Evolutionary conservation across 2,113 vertebrate species (phyloP).

Genomic region (Coreoperca whiteheadi): DNA sequence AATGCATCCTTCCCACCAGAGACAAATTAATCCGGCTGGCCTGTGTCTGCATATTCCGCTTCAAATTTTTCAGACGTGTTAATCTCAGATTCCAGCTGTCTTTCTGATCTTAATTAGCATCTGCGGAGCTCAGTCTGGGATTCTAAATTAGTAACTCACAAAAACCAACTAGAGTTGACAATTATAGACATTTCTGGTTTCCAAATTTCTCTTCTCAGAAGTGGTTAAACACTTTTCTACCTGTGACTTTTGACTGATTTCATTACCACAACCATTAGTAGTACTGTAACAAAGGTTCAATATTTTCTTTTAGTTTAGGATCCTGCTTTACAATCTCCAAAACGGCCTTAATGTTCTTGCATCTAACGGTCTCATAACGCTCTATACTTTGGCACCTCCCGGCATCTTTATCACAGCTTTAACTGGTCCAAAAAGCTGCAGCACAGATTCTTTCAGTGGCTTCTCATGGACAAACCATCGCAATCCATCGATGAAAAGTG

Average conservation of each 20-base stretch:
- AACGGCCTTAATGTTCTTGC: background rate
- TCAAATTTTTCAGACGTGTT: background rate
- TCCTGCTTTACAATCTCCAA: background rate
- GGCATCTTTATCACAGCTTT: background rate
- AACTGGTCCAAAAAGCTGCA: background rate
- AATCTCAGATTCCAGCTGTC: conserved; percentile 17
- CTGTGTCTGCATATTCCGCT: background rate
- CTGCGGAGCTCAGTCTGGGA: background rate
- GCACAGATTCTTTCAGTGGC: background rate
- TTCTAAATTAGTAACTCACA: background rate
- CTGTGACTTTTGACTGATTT: background rate
- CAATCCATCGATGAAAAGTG: no score
- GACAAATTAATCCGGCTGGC: background rate
- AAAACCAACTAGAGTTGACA: background rate
- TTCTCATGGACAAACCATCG: background rate
- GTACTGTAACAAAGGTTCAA: background rate
- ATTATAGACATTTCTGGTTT: background rate
- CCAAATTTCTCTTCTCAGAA: background rate
- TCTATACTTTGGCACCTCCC: background rate
- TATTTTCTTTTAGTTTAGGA: background rate
- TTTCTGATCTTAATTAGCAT: conserved; percentile 17
- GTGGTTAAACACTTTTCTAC: background rate
- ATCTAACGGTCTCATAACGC: background rate
- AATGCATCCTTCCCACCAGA: background rate
- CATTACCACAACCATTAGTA: background rate